These are phyloP conservation scores for Procambarus clarkii DNA, from an alignment of 1,140 invertebrate genomes.

Conservation along the genomic window DNA sequence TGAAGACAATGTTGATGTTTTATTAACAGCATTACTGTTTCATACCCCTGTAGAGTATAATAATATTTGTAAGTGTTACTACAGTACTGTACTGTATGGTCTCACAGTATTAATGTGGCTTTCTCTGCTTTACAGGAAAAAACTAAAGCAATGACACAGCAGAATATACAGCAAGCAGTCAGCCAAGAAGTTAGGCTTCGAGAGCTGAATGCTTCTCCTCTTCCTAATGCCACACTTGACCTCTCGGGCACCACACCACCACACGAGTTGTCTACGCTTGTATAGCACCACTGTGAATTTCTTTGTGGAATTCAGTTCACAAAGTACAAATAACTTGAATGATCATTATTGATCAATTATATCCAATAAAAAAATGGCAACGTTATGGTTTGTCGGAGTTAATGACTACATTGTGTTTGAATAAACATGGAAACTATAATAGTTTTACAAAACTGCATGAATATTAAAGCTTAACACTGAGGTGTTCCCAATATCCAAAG, in stretches of 20 bases:
- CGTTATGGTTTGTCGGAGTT: constrained; percentile 1
- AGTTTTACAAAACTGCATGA: background rate
- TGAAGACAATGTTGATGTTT: no score
- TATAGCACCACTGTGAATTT: constrained; percentile 3
- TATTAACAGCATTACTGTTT: no score
- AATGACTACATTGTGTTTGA: background rate
- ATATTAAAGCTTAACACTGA: background rate
- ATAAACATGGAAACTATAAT: background rate
- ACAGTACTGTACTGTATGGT: background rate
- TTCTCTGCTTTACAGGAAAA: constrained; percentile 39
- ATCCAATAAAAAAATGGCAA: background rate
- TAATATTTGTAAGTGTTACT: background rate
- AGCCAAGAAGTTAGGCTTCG: constrained; percentile 55
- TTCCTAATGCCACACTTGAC: constrained; percentile 60
- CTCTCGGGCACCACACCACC: constrained; percentile 56
- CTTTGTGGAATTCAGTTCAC: background rate
- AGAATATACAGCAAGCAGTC: constrained; percentile 64
- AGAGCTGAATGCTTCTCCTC: constrained; percentile 49
- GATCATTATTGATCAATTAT: background rate
- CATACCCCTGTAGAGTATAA: no score
- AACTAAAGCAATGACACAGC: constrained; percentile 57
- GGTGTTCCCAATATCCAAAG: background rate
- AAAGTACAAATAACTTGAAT: background rate
- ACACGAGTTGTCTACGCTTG: constrained; percentile 60
- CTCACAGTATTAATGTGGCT: background rate